Base-by-base conservation (phyloP, 2,113 vertebrate species). In the Gallinago media region DNA sequence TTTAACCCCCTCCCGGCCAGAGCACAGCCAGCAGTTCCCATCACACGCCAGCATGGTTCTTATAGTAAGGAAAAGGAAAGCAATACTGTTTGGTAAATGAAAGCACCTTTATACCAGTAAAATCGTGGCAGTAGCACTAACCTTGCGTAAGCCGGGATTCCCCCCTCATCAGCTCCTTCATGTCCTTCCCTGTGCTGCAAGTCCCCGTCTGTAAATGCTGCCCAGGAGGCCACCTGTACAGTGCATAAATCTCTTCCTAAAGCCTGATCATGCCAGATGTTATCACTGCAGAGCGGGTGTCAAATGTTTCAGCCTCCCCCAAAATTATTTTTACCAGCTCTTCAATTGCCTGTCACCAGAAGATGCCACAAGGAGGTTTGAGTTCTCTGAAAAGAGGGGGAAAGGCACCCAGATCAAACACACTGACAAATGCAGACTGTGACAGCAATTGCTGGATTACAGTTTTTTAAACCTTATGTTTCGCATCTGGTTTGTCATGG, bases 401-500 rank as follows among this genome's bases (percentile, higher is more conserved):
- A 77, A 93, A 92, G 32, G 77, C 75, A 49, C 44, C 2, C 17
- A 78, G 95, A 91, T 95, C 94, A 91, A 94, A 94, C 81, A 42
- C 0, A 0, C 44, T 67, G 89, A 72, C 85, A 94, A 81, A 85
- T 23, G 44, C 73, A 91, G 88, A 66, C 66, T 12, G 34, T 68
- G 90, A 89, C 92, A 93, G 74, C 88, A 72, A 34, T 56, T 82
- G 88, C 78, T 79, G 90, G 62, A 77, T 94, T 89, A 29, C 9
- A 20, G 36, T 27, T 87, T 94, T 87, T 89, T 81, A 75, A 91
- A 87, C 76, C 80, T 70, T 77, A 26, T n/a, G 77, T 78, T 94
- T 93, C 12, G 8, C 66, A 63, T 92, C 74, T 81, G 94, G 56
- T 81, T 84, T 88, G 82, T 71, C 58, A 31, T 32, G 82, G 63